These are phyloP conservation scores for Tinea semifulvella DNA, from an alignment of 2,888 invertebrate species.

Conservation along the genomic window DNA sequence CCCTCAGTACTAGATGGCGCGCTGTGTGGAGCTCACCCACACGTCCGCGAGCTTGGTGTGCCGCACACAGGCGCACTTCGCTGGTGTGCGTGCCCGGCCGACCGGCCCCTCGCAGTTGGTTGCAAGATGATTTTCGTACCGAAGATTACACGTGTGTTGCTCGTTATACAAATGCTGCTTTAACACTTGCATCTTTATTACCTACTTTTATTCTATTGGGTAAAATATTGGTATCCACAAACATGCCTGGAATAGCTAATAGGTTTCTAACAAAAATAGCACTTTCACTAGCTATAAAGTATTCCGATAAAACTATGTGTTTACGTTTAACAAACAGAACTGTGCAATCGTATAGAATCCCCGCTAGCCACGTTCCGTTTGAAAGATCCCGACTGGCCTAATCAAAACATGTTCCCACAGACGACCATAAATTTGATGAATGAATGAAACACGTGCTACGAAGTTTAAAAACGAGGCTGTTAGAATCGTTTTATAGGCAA, in stretches of 20 bases:
- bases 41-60: conserved; percentile 9
- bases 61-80: neutral
- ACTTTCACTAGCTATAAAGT: conserved; percentile 13
- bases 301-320: conserved; percentile 9
- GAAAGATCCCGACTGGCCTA: conserved; percentile 32
- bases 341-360: conserved; percentile 14
- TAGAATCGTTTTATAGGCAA: conserved; percentile 65
- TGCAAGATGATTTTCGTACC: neutral
- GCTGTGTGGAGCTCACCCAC: conserved; percentile 22
- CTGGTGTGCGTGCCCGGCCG: neutral
- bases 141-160: too few species aligned
- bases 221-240: too few species aligned
- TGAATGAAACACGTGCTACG: conserved; percentile 65
- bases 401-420: conserved; percentile 62
- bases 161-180: too few species aligned
- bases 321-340: conserved; percentile 11
- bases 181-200: neutral
- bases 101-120: too few species aligned
- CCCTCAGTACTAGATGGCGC: conserved; percentile 51
- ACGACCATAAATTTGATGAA: conserved; percentile 65
- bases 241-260: too few species aligned
- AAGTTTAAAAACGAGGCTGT: conserved; percentile 62
- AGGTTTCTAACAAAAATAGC: conserved; percentile 6
- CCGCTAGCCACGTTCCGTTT: conserved; percentile 13
- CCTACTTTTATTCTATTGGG: too few species aligned